Base-by-base conservation (phyloP, 2,113 vertebrate species). In the Verasper variegatus region DNA sequence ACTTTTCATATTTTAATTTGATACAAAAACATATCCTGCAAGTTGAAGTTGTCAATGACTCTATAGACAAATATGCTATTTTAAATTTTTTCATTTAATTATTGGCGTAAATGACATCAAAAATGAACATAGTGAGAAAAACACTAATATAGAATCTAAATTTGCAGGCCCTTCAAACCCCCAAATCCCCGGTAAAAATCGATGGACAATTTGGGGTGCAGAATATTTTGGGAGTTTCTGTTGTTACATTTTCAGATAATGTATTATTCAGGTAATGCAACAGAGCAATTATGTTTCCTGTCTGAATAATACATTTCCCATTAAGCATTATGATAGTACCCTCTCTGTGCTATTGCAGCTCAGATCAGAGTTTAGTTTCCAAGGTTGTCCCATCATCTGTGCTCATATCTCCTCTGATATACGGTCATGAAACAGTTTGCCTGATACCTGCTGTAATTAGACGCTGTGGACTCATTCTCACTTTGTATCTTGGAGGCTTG, bases 291-390 rank as follows among this genome's bases (percentile, higher is more conserved):
- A 71, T 60, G 7, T 68, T 52, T 83, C 70, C 60, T 73, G 74
- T 68, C 75, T 88, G 78, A 89, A 80, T 86, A 74, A 84, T 85
- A 73, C 67, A 86, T 88, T 81, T 42, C 74, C 85, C 77, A 88
- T 80, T 80, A 78, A 47, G 70, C 54, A 40, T 62, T 5, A 40
- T 66, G 42, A 54, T 71, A 1, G 35, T 61, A n/a, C 52, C 24
- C 35, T 68, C 47, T 74, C 23, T 47, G 31, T 68, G n/a, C 74
- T 63, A 0, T 18, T 81, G 47, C 74, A 31, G 51, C 20, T 78
- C 27, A 58, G 27, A 68, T 71, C 51, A 35, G 49, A 49, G 61
- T 67, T 66, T 61, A 18, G 23, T 74, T 71, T 78, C 52, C 24
- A 3, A 45, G 10, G 0, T 51, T 12, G 14, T 80, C 40, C 21